A percentile compares a stretch with the other conserved stretches of the same genome.
phyloP scores from a whole-genome alignment of 2,888 invertebrate genomes.

The Yponomeuta cagnagella region DNA sequence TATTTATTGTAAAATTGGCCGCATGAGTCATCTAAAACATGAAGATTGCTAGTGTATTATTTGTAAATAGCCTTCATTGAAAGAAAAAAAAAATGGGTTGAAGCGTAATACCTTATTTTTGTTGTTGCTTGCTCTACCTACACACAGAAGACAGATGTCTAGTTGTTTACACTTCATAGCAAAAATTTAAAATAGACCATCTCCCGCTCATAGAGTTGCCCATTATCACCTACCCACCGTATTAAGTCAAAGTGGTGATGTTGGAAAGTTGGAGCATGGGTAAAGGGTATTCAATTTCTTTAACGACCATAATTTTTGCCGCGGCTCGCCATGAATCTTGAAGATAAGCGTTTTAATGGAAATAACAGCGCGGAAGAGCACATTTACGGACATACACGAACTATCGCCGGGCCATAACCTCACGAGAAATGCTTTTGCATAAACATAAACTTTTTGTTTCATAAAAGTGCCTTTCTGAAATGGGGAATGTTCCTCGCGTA shows the following conservation, averaged over 20 bases:
- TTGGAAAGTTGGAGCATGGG: slow-evolving; percentile 43
- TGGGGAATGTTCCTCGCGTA: slow-evolving; percentile 16
- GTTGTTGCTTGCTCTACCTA: too few relatives aligned
- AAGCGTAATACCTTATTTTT: too few relatives aligned
- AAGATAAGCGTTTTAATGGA: slow-evolving; percentile 65
- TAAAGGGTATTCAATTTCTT: slow-evolving; percentile 62
- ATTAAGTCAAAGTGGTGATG: slow-evolving; percentile 16
- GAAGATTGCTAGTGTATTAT: too few relatives aligned
- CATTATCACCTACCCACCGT: not conserved
- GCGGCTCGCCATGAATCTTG: slow-evolving; percentile 57
- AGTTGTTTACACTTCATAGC: too few relatives aligned
- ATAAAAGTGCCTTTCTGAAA: slow-evolving; percentile 21
- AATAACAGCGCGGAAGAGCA: slow-evolving; percentile 50
- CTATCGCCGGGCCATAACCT: slow-evolving; percentile 46
- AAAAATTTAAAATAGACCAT: not conserved
- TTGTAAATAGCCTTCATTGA: too few relatives aligned
- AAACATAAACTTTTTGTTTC: slow-evolving; percentile 46
- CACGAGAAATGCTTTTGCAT: slow-evolving; percentile 45
- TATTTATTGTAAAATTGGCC: too few relatives aligned
- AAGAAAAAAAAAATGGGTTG: too few relatives aligned
- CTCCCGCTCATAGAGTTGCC: not conserved
- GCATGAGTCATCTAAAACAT: too few relatives aligned
- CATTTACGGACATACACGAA: slow-evolving; percentile 54
- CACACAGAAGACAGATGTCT: too few relatives aligned
- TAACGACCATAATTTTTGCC: slow-evolving; percentile 62